Conservation (phyloP, 2,113 vertebrate genomes). For the Calidris pugnax region DNA sequence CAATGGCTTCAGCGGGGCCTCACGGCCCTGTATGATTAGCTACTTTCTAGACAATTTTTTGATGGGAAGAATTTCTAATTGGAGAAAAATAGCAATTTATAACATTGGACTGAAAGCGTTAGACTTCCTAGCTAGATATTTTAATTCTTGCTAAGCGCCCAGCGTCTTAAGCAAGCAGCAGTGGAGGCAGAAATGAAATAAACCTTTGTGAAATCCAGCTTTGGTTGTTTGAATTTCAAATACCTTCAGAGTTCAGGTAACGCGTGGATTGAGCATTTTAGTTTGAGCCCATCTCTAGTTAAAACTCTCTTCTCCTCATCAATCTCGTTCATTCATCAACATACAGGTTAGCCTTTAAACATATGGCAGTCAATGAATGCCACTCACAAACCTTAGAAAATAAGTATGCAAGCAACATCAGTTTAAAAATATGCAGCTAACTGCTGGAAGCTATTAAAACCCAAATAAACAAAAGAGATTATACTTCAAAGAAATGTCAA, state of each 20-base stretch:
- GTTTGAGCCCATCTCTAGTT: conserved; percentile 12
- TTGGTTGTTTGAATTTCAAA: conserved; percentile 30
- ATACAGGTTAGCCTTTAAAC: conserved; percentile 70
- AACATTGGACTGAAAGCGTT: neutral
- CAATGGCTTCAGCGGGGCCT: neutral
- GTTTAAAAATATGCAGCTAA: conserved; percentile 84
- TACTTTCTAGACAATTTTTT: neutral
- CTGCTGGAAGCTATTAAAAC: conserved; percentile 87
- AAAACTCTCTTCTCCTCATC: conserved; percentile 40
- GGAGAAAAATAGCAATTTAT: neutral
- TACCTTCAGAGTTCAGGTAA: conserved; percentile 13
- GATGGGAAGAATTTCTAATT: neutral
- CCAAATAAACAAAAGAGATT: conserved; percentile 87
- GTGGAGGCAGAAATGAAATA: conserved; percentile 30
- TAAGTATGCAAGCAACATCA: conserved; percentile 80
- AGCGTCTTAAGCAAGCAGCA: neutral
- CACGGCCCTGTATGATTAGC: neutral
- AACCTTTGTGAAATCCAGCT: conserved; percentile 37
- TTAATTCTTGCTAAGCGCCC: neutral
- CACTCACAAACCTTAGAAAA: conserved; percentile 76
- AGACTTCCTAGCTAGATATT: neutral
- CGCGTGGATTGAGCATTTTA: neutral
- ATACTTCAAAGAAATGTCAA: conserved; percentile 88
- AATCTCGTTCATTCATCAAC: conserved; percentile 59
- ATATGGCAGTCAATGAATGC: conserved; percentile 77